Conservation (phyloP, 2,888 invertebrate genomes). For the Podabrus alpinus region DNA sequence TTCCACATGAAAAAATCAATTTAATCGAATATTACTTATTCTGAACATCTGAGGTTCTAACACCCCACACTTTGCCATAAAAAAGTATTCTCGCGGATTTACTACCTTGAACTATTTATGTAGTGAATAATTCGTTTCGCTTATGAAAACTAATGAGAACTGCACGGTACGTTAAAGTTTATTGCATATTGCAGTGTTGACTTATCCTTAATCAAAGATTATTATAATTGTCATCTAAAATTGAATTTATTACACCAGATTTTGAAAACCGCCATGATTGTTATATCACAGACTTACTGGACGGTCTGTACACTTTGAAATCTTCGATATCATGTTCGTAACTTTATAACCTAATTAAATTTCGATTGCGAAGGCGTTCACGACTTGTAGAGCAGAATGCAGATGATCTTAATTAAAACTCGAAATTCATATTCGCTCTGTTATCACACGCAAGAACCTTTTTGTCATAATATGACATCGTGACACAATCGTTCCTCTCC, state of each 20-base stretch:
- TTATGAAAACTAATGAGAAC: neutral
- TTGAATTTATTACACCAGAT: neutral
- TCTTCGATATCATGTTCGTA: too few species aligned
- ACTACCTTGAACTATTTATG: neutral
- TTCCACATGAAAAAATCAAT: too few species aligned
- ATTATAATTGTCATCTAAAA: neutral
- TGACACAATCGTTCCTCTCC: neutral
- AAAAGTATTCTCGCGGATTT: neutral
- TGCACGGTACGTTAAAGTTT: neutral
- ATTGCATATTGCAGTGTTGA: neutral
- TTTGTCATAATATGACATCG: neutral
- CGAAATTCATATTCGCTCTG: neutral
- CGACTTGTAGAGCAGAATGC: neutral
- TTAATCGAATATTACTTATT: too few species aligned
- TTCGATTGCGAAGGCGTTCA: neutral
- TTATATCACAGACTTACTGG: neutral
- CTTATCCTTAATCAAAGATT: neutral
- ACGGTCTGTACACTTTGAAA: neutral
- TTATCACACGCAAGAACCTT: neutral
- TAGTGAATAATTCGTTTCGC: neutral
- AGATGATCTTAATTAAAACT: neutral
- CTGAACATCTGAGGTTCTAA: neutral
- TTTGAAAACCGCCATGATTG: neutral
- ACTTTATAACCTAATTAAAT: neutral
- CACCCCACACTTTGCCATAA: neutral